Evolutionary conservation across 2,888 invertebrate genomes (phyloP), one percentile per base, ranked within the genome.

Genomic region (Idaea aversata): DNA sequence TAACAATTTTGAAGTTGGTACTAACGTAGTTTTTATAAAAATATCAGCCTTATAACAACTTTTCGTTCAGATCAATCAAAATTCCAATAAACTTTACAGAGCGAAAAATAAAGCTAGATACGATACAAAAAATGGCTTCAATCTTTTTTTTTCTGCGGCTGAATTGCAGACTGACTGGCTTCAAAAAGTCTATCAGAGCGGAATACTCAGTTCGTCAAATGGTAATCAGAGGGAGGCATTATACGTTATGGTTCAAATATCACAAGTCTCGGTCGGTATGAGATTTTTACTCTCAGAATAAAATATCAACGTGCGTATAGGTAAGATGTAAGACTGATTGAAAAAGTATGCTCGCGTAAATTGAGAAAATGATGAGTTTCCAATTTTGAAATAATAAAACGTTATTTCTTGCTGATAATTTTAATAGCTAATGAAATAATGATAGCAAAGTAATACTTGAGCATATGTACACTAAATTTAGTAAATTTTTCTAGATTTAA

Each of bases 161-260:
- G 81, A 80, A 81, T 82, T 77, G 82, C 79, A 76, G 81, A 77
- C 81, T 80, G 78, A n/a, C 78, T 80, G 76, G 83, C 87, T 86
- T 91, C 88, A 88, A 90, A 90, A 90, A 85, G 85, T 87, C 81
- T 85, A 86, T 75, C 88, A 80, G 87, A 88, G 90, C 89, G 90
- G 82, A 88, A 90, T 87, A 88, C 88, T 85, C 86, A 86, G 87
- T 88, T 88, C 89, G 85, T 85, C 87, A 88, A 90, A 90, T 88
- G 91, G 91, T 91, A 91, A 92, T 92, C 91, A 91, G 84, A 84
- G 84, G 82, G 85, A 85, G 86, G 82, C 81, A 86, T 87, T 87
- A 88, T 88, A 87, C 89, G 82, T 85, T 81, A 91, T 89, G 91
- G 88, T 89, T 91, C 88, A 89, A 83, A 90, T 90, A 91, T 91